Conservation (phyloP, 2,888 invertebrate species). For the Apomyelois bistriatella region DNA sequence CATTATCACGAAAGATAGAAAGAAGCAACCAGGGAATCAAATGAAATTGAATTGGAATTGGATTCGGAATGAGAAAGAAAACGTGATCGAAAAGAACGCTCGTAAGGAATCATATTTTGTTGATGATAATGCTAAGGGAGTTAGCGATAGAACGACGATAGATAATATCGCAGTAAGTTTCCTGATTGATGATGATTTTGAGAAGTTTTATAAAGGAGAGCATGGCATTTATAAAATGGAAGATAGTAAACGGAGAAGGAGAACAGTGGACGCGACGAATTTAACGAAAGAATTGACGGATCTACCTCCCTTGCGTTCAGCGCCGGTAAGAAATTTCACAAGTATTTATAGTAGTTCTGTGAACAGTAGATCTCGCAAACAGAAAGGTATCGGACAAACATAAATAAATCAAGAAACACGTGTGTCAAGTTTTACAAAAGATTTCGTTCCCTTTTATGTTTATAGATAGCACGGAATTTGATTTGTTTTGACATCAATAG, state of each 20-base stretch:
- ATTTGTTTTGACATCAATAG: no score
- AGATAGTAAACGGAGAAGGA: conserved; percentile 30
- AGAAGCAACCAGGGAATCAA: conserved; percentile 12
- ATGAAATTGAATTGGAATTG: conserved; percentile 34
- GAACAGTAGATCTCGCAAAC: no score
- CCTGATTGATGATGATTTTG: conserved; percentile 24
- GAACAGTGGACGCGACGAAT: not conserved
- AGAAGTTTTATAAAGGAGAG: conserved; percentile 34
- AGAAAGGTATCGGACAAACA: no score
- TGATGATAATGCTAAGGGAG: not conserved
- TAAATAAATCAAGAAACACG: no score
- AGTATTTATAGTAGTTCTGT: not conserved
- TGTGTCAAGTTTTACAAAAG: no score
- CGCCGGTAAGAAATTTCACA: conserved; percentile 28
- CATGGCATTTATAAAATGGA: conserved; percentile 41
- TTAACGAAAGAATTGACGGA: conserved; percentile 18
- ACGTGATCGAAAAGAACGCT: not conserved
- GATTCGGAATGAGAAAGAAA: conserved; percentile 17
- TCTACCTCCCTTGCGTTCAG: conserved; percentile 31
- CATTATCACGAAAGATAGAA: conserved; percentile 19
- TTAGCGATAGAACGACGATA: not conserved
- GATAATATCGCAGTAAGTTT: not conserved
- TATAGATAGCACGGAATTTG: no score
- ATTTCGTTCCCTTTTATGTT: no score
- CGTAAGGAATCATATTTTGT: not conserved